Base-by-base conservation (phyloP, 2,113 vertebrate species). In the Stercorarius parasiticus region DNA sequence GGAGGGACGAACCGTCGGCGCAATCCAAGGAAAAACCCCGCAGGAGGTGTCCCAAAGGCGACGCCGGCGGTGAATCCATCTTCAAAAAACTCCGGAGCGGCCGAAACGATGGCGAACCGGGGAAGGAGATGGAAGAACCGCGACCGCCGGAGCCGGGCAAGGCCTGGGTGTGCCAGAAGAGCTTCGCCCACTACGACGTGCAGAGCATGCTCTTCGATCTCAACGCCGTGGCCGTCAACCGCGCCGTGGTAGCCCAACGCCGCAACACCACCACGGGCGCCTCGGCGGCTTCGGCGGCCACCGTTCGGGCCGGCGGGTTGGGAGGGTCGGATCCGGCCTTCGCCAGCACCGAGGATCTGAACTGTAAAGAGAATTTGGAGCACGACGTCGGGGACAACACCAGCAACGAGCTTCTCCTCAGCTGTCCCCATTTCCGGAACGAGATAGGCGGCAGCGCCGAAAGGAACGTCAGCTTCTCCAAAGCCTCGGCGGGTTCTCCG, bases 381-480 rank as follows among this genome's bases (percentile, higher is more conserved):
- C 92, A 96, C n/a, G 99, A 99, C 56, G 88, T 96, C 0, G 96
- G 98, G 1, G 99, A 99, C 4, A 90, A 98, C 95, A 98, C 95
- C 72, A 98, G 96, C 97, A 99, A 98, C 7, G 98, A 97, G 1
- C 98, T 99, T 13, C 98, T 99, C 40, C 98, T 99, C 38, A 99
- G 98, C 97, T 99, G 99, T 89, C 99, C 99, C 1, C 99, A 99
- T 86, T 99, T 99, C 96, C 98, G 99, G 29, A 99, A 99, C 1
- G 99, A 99, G 97, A 98, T 98, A 0, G 99, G 99, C 0, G 99
- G 99, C 19, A 92, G 96, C 20, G 94, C 92, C 1, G 99, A 99
- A 45, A 98, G 99, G 59, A 98, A 99, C 34, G 97, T 99, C 93
- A 99, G 99, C 96, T 99, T 99, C 82, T 98, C 99, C 30, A 97